Conservation (phyloP, 2,888 invertebrate genomes). For the Orthosia gracilis region DNA sequence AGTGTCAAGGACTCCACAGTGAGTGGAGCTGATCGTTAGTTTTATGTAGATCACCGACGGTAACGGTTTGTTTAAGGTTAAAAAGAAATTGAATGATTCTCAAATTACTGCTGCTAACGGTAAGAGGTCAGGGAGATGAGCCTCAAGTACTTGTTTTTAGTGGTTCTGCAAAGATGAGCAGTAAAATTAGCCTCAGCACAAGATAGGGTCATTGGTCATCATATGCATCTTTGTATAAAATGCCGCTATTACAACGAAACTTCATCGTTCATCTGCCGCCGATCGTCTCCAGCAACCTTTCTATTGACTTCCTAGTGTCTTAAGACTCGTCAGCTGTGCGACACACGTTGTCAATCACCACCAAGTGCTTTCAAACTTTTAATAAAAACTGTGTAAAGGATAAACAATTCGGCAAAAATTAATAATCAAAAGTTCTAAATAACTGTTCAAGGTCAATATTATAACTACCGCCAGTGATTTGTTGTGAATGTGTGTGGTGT, state of each 20-base stretch:
- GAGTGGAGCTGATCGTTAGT: conserved; percentile 4
- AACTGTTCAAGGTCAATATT: no score
- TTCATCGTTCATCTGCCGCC: not conserved
- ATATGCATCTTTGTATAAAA: not conserved
- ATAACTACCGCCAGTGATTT: no score
- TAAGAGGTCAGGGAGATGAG: not conserved
- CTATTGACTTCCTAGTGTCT: no score
- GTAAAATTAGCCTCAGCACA: not conserved
- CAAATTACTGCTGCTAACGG: no score
- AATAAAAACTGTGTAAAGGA: no score
- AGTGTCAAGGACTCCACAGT: conserved; percentile 6
- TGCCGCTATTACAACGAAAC: not conserved
- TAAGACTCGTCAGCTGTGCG: no score
- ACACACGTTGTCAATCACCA: no score
- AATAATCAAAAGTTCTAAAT: no score
- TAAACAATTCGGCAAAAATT: no score
- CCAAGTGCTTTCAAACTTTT: no score
- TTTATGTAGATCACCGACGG: conserved; percentile 16
- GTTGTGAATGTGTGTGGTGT: no score
- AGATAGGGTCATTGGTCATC: no score
- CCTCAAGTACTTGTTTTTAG: not conserved
- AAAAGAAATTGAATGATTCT: not conserved
- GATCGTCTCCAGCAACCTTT: not conserved
- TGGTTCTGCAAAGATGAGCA: not conserved
- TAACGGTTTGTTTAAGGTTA: not conserved